Evolutionary conservation across 2,113 vertebrate genomes (phyloP).

Genomic region (Tapirus terrestris): DNA sequence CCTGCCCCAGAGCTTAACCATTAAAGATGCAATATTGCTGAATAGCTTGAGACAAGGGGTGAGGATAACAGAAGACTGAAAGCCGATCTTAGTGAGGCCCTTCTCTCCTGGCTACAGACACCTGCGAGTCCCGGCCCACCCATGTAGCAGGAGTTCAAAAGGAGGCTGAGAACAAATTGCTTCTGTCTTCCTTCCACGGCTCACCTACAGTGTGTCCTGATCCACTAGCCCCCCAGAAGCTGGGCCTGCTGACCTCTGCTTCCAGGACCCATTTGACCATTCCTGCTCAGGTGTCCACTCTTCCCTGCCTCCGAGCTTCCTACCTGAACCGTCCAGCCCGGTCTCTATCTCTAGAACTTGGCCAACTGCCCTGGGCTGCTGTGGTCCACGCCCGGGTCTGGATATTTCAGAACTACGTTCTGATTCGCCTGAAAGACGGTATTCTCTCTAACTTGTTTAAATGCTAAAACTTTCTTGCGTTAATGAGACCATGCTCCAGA

Average conservation of each 20-base stretch:
- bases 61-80: slow-evolving; percentile 75
- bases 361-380: neutral
- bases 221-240: slow-evolving; percentile 5
- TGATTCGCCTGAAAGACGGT: neutral
- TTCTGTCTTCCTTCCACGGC: slow-evolving; percentile 65
- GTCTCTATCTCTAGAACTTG: neutral
- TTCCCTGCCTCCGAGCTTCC: neutral
- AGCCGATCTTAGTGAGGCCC: slow-evolving; percentile 67
- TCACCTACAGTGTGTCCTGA: slow-evolving; percentile 60
- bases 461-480: neutral
- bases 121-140: slow-evolving; percentile 75
- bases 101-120: slow-evolving; percentile 66
- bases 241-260: neutral
- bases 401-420: neutral
- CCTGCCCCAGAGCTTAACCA: slow-evolving; percentile 77
- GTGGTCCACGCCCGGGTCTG: neutral
- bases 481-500: neutral
- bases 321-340: neutral
- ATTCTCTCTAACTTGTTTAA: slow-evolving; percentile 35
- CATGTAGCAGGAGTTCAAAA: slow-evolving; percentile 61
- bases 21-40: slow-evolving; percentile 78
- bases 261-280: neutral
- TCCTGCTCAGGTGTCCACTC: neutral
- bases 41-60: slow-evolving; percentile 66
- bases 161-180: slow-evolving; percentile 55